These are phyloP conservation scores for Seira sanloemensis DNA, from an alignment of 2,888 invertebrate species.

Conservation along the genomic window DNA sequence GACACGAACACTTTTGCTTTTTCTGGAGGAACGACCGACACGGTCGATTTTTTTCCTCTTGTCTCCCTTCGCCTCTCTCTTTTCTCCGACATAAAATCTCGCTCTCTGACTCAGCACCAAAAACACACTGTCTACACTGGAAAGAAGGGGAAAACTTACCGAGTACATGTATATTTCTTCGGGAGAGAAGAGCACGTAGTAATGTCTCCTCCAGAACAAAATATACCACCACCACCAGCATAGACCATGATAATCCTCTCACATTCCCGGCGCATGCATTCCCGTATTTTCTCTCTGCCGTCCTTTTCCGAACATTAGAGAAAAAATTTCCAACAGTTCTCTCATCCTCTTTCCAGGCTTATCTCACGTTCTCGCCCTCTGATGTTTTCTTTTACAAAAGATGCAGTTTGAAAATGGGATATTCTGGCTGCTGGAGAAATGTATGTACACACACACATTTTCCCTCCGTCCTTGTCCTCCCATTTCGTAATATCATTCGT, in stretches of 20 bases:
- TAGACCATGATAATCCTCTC: background rate
- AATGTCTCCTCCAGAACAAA: background rate
- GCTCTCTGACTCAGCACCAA: constrained; percentile 50
- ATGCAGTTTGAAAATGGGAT: constrained; percentile 10
- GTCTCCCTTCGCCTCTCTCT: constrained; percentile 64
- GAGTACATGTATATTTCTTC: background rate
- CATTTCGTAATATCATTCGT: background rate
- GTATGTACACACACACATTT: no score
- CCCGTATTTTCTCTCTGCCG: constrained; percentile 50
- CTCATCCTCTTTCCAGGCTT: constrained; percentile 50
- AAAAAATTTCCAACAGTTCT: constrained; percentile 29
- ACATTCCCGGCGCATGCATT: constrained; percentile 58
- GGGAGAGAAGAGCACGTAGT: constrained; percentile 16
- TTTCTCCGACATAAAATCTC: constrained; percentile 50
- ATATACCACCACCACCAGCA: background rate
- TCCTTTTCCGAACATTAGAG: constrained; percentile 48
- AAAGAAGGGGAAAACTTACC: background rate
- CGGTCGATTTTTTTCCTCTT: constrained; percentile 61
- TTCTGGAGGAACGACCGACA: constrained; percentile 27
- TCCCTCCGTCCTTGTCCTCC: constrained; percentile 23
- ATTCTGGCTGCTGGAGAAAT: no score
- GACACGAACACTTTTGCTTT: background rate
- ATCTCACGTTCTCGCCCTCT: constrained; percentile 57
- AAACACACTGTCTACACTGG: background rate
- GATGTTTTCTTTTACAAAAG: constrained; percentile 13